phyloP scores from a whole-genome alignment of 2,888 invertebrate species.

The Parnassius orleans region DNA sequence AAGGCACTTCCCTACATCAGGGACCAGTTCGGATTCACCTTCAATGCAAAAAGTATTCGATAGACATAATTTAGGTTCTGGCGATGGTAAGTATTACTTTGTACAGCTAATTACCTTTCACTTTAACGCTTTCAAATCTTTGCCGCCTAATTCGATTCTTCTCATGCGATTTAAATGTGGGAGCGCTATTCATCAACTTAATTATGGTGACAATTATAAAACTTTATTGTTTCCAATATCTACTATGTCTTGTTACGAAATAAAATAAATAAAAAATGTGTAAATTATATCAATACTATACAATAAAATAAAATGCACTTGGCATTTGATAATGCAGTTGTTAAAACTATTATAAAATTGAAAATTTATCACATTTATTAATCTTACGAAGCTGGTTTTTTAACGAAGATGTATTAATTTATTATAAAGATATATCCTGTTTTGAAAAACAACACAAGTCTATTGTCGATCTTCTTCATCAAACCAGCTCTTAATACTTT shows the following conservation, averaged over 20 bases:
- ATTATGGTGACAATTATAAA: constrained; percentile 36
- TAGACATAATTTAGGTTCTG: constrained; percentile 64
- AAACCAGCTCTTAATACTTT: constrained; percentile 22
- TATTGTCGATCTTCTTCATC: constrained; percentile 5
- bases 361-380: no score
- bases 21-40: constrained; percentile 50
- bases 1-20: constrained; percentile 58
- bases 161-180: constrained; percentile 32
- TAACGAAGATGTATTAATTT: no score
- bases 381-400: no score
- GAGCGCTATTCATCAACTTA: constrained; percentile 44
- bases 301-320: no score
- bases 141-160: constrained; percentile 38
- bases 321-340: no score
- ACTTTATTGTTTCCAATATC: neutral
- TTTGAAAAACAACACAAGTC: neutral
- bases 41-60: constrained; percentile 62
- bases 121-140: constrained; percentile 33
- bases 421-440: no score
- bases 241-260: no score
- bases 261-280: no score
- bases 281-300: no score
- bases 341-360: no score
- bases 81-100: constrained; percentile 62
- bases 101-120: constrained; percentile 19